phyloP scores from a whole-genome alignment of 2,797 vertebrate species.

The Prionace glauca region DNA sequence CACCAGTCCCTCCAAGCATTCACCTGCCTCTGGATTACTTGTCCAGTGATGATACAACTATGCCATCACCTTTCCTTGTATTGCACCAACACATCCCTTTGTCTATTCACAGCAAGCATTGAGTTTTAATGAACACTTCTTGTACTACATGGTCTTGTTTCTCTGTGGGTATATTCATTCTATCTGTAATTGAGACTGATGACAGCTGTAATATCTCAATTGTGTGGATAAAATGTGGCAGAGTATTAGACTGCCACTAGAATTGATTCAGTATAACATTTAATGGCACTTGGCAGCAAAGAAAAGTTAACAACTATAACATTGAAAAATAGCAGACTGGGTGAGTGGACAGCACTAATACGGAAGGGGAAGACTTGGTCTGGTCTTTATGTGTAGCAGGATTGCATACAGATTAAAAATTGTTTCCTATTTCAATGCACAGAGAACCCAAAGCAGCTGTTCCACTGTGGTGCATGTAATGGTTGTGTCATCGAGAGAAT shows the following conservation, averaged over 20 bases:
- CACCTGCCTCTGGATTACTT: too few relatives aligned
- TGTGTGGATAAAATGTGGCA: conserved; percentile 14
- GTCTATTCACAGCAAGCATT: not conserved
- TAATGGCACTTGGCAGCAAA: not conserved
- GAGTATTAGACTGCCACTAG: not conserved
- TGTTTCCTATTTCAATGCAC: not conserved
- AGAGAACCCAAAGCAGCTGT: not conserved
- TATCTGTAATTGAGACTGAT: conserved; percentile 24
- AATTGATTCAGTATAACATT: not conserved
- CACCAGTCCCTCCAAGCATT: too few relatives aligned
- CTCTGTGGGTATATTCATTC: not conserved
- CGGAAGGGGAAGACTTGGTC: not conserved
- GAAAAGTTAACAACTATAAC: not conserved
- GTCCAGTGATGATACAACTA: too few relatives aligned
- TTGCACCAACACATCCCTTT: too few relatives aligned
- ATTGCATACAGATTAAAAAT: not conserved
- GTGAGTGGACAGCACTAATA: not conserved
- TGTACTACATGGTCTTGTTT: not conserved
- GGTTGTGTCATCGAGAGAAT: not conserved
- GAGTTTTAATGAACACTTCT: conserved; percentile 29
- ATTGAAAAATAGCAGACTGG: not conserved
- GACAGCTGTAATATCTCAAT: conserved; percentile 17
- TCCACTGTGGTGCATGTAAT: not conserved
- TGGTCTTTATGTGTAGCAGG: not conserved
- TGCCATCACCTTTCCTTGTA: too few relatives aligned